These are phyloP conservation scores for Pocota personata DNA, from an alignment of 2,888 invertebrate genomes.

Conservation along the genomic window DNA sequence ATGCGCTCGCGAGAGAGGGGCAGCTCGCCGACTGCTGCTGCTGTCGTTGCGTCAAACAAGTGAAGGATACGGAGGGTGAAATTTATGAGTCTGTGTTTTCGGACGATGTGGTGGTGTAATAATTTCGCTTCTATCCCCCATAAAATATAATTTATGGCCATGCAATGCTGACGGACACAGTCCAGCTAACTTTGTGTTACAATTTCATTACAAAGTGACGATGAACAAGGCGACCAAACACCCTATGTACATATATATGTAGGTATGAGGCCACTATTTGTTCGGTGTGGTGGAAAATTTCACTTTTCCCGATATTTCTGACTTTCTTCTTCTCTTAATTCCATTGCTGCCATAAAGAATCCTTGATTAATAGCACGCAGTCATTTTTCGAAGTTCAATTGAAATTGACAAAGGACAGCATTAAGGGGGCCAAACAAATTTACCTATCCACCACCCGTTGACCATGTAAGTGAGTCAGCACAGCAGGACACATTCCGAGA, in stretches of 20 bases:
- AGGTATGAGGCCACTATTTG: constrained; percentile 2
- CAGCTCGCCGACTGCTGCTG: constrained; percentile 8
- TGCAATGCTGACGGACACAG: constrained; percentile 59
- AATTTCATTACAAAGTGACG: constrained; percentile 33
- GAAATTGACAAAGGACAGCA: constrained; percentile 31
- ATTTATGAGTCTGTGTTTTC: constrained; percentile 67
- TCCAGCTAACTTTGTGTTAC: constrained; percentile 56
- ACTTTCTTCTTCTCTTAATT: background rate
- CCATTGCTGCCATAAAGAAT: background rate
- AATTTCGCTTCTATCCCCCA: constrained; percentile 66
- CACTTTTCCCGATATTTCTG: constrained; percentile 11
- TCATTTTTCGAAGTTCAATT: constrained; percentile 27
- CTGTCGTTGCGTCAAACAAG: constrained; percentile 10
- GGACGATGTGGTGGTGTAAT: constrained; percentile 55
- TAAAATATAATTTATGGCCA: constrained; percentile 64
- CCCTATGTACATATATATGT: too few species aligned
- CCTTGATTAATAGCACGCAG: constrained; percentile 51
- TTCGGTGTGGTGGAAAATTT: constrained; percentile 50
- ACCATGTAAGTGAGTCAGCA: constrained; percentile 61
- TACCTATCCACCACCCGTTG: constrained; percentile 67
- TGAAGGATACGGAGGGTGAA: constrained; percentile 47
- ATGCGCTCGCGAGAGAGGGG: background rate
- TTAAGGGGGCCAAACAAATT: constrained; percentile 40
- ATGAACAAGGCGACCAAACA: background rate
- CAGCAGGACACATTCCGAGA: constrained; percentile 44